phyloP scores from a whole-genome alignment of 2,797 vertebrate species.

The Scolopax bukidnonensis region DNA sequence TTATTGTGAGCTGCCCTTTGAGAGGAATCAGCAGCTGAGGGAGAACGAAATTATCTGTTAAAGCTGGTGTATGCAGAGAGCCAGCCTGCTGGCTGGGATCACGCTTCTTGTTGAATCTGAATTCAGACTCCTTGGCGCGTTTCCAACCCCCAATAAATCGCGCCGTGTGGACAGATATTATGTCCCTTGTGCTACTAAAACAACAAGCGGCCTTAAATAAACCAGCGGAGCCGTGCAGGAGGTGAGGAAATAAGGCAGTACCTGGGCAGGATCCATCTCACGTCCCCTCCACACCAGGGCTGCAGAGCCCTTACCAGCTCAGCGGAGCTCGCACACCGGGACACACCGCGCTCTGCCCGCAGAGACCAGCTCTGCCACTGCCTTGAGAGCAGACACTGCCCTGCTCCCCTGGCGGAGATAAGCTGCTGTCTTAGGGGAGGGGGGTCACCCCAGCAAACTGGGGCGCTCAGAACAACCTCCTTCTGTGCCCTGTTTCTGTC shows the following conservation, averaged over 20 bases:
- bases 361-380: background rate
- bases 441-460: background rate
- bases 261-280: background rate
- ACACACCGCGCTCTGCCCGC: background rate
- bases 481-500: background rate
- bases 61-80: background rate
- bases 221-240: background rate
- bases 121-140: background rate
- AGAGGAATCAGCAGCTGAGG: background rate
- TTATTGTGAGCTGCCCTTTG: background rate
- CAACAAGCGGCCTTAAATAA: background rate
- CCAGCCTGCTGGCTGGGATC: background rate
- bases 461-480: background rate
- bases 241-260: background rate
- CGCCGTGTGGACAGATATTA: background rate
- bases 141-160: background rate
- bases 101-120: background rate
- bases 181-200: background rate
- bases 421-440: background rate
- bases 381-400: background rate
- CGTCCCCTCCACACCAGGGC: background rate
- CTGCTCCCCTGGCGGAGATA: background rate
- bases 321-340: background rate
- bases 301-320: background rate
- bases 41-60: background rate